Evolutionary conservation across 2,888 invertebrate genomes (phyloP), one percentile per base, ranked within the genome.

Genomic region (Lasioglossum calceatum): DNA sequence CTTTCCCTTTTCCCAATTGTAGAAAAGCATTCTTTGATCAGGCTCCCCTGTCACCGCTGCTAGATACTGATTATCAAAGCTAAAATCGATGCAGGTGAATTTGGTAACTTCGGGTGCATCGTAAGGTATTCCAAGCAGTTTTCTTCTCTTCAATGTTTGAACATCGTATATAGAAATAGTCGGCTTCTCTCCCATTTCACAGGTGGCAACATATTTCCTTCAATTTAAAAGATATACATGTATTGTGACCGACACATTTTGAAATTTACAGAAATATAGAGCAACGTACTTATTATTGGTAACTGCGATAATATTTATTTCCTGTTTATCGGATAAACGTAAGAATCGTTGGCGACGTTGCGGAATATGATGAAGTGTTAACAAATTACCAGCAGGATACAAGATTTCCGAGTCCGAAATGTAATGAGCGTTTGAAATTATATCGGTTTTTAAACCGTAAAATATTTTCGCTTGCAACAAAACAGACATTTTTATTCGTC

Each of bases 1-100:
- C 95, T 98, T 97, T 19, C 97, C 97, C 93, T 97, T 98, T 91
- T 98, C 98, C 97, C 98, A 97, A 94, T 97, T 97, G 96, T 98
- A 98, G 95, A 97, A 97, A 93, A 98, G 96, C 95, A 98, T 96
- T 91, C 96, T 97, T 97, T 97, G 97, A 94, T 98, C 98, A 0
- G 98, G 98, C 86, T 97, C 97, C 4, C 98, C 98, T 0, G 98
- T 98, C 50, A 99, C 97, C 0, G 97, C 97, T 1, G 97, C 97
- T 19, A 99, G 94, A 89, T 97, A 97, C 94, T 98, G 98, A 2
- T 97, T 98, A 94, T 99, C 99, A 86, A 96, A 97, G 0, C 98
- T 97, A 92, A 99, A 98, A 47, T 97, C 96, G 0, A 98, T 95
- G 82, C 97, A 97, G 19, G 97, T 97, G 93, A 97, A 97, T 92